Evolutionary conservation across 2,113 vertebrate genomes (phyloP), one percentile per base, ranked within the genome.

Genomic region (Uria aalge): DNA sequence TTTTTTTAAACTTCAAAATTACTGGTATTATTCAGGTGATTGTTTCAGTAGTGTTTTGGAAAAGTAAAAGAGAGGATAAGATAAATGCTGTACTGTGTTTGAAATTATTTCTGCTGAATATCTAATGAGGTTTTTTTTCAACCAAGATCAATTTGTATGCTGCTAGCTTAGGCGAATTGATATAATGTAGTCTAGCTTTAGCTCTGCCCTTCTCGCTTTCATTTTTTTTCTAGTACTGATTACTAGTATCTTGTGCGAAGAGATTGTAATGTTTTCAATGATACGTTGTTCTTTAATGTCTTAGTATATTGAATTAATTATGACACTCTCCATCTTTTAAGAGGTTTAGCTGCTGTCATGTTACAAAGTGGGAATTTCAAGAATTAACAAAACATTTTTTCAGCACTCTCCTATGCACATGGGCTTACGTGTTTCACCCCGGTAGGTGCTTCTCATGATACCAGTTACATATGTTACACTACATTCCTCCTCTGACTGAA

Each of bases 371-470:
- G 43, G 22, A 86, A 74, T 32, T 36, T 36, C 59, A 74, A 66
- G 55, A 57, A 29, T n/a, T 32, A 74, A 20, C 12, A 84, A 22
- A 62, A 60, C 23, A 3, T n/a, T 67, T 60, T 41, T 86, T 89
- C 7, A 30, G 22, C 14, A 5, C 2, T 5, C 68, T 6, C 19
- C 41, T 40, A 1, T 29, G 6, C 18, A 18, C 4, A 0, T 22
- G 32, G 22, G 8, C 22, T 71, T 91, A 14, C 3, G 8, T 26
- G 27, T 74, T 47, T 71, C 7, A 5, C 7, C 4, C 1, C 40
- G 26, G 18, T 26, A 41, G 53, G 30, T 41, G 73, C 38, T 71
- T 38, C 38, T 47, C 30, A 1, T n/a, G 19, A 29, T 38, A 34
- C 10, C 17, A 19, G 5, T 55, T 19, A 11, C 6, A n/a, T 22